These are phyloP conservation scores for Muscicapa comitata DNA, from an alignment of 2,797 vertebrate species.

Conservation along the genomic window DNA sequence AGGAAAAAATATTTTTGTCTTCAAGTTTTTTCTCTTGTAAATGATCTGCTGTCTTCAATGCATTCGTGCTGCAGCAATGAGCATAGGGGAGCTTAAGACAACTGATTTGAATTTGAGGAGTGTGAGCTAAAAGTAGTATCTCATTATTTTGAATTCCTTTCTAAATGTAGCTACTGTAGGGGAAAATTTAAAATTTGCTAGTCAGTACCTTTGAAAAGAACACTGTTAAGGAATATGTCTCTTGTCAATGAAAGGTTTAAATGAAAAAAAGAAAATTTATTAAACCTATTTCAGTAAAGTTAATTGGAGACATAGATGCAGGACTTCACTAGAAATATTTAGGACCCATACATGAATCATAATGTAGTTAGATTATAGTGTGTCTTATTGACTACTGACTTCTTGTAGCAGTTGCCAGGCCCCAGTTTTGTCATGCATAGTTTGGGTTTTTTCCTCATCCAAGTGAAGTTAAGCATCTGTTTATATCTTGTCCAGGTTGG, in stretches of 20 bases:
- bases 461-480: background rate
- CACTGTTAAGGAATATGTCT: background rate
- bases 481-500: background rate
- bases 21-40: background rate
- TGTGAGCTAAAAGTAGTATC: background rate
- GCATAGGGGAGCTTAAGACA: background rate
- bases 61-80: background rate
- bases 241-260: background rate
- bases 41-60: background rate
- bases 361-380: background rate
- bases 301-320: background rate
- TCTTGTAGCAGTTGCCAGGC: background rate
- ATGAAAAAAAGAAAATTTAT: background rate
- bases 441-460: background rate
- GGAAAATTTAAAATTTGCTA: background rate
- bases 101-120: background rate
- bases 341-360: background rate
- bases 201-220: background rate
- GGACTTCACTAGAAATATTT: background rate
- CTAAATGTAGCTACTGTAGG: background rate
- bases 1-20: background rate
- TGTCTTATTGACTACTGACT: background rate
- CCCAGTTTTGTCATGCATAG: background rate
- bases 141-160: background rate
- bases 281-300: background rate